These are phyloP conservation scores for Phaenicophaeus curvirostris DNA, from an alignment of 2,797 vertebrate species.

Conservation along the genomic window DNA sequence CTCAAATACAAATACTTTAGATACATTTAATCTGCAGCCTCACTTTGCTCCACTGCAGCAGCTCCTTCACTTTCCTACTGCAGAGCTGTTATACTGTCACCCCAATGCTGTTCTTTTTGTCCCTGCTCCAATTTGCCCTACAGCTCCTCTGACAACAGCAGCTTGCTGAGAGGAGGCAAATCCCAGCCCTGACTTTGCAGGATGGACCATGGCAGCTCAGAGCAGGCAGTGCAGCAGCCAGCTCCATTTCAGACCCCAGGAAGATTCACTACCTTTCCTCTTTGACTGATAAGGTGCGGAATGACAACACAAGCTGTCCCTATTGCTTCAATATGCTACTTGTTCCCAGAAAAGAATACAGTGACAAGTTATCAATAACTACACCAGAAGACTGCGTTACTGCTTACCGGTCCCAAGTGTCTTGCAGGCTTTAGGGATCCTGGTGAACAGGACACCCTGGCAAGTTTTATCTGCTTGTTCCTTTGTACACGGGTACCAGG, in stretches of 20 bases:
- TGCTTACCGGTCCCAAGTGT: background rate
- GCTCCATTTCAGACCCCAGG: fast-evolving
- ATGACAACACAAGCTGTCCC: background rate
- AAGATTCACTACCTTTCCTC: background rate
- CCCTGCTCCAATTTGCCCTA: background rate
- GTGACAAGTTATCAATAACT: background rate
- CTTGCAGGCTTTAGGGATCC: background rate
- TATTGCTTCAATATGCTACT: background rate
- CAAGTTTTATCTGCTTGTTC: background rate
- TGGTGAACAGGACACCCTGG: background rate
- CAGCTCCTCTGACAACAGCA: background rate
- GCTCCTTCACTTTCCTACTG: background rate
- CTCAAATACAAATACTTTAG: background rate
- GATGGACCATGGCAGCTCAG: fast-evolving
- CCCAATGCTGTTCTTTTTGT: background rate
- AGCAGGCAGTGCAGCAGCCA: background rate
- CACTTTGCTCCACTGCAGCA: background rate
- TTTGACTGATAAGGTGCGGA: background rate
- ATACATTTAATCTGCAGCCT: background rate
- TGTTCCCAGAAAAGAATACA: background rate
- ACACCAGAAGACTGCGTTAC: background rate
- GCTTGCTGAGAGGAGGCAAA: background rate
- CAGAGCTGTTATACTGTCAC: background rate
- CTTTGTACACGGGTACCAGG: background rate
- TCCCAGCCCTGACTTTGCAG: background rate